These are phyloP conservation scores for Ambastaia sidthimunki DNA, from an alignment of 2,797 vertebrate genomes.

Conservation along the genomic window DNA sequence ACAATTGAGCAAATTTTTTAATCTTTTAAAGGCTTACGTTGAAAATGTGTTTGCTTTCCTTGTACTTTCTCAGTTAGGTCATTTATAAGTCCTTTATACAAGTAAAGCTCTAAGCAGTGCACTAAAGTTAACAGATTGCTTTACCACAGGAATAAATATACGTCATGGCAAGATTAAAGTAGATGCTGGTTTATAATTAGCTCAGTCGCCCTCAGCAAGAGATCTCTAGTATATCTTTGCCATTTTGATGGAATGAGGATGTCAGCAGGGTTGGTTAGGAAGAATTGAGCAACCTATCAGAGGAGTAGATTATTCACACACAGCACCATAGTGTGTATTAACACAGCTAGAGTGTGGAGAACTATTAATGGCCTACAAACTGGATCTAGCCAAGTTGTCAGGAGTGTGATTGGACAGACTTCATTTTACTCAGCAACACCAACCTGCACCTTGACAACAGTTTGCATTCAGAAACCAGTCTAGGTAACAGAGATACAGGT, in stretches of 20 bases:
- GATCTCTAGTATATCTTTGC: slow-evolving; percentile 75
- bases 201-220: slow-evolving; percentile 64
- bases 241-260: slow-evolving; percentile 72
- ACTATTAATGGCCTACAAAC: slow-evolving; percentile 22
- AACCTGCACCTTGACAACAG: slow-evolving; percentile 40
- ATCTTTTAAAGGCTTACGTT: no score
- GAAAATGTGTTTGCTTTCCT: neutral
- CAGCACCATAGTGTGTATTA: slow-evolving; percentile 6
- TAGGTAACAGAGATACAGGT: neutral
- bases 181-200: slow-evolving; percentile 78
- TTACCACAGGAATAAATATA: slow-evolving; percentile 69
- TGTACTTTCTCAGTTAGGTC: neutral
- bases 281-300: slow-evolving; percentile 70
- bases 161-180: slow-evolving; percentile 69
- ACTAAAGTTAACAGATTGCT: slow-evolving; percentile 60
- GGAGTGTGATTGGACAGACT: neutral
- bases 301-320: slow-evolving; percentile 66
- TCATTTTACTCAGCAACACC: neutral
- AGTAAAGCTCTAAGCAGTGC: neutral
- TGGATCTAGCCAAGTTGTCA: neutral
- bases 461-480: slow-evolving; percentile 17
- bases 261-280: slow-evolving; percentile 66
- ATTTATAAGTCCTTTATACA: neutral
- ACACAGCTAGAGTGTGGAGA: neutral
- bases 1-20: no score